Percentiles rank a stretch among this genome's conserved stretches.
Evolutionary conservation across 35 echinoderm and acorn worm species (phyloP).

Genomic region (Ophioderma brevispina): DNA sequence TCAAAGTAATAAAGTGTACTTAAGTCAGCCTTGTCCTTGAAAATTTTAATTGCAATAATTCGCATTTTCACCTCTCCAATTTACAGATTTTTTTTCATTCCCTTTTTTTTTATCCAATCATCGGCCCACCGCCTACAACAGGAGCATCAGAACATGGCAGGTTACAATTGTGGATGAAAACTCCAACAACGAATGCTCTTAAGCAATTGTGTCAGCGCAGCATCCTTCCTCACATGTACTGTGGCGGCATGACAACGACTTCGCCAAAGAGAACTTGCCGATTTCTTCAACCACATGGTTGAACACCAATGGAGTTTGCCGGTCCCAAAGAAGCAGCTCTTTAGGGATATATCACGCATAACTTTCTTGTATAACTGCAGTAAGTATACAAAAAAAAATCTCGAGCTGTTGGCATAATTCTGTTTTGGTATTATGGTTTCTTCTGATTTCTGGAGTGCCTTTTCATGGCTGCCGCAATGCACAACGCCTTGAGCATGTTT

Average conservation of each 20-base stretch:
- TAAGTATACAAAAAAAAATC: too few species aligned
- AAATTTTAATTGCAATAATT: too few species aligned
- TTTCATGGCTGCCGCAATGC: too few species aligned
- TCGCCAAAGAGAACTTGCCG: conserved; percentile 68
- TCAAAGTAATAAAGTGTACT: too few species aligned
- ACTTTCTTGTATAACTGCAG: conserved; percentile 81
- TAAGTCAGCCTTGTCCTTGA: too few species aligned
- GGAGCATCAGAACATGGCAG: conserved; percentile 80
- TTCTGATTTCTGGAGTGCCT: too few species aligned
- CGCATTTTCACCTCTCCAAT: too few species aligned
- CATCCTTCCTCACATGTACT: conserved; percentile 94
- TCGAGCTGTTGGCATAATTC: too few species aligned
- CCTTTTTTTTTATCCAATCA: too few species aligned
- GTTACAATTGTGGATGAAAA: conserved; percentile 93
- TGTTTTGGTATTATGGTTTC: too few species aligned
- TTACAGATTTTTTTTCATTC: too few species aligned
- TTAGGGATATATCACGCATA: conserved; percentile 77
- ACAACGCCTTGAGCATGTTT: too few species aligned
- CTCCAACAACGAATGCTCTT: conserved; percentile 80
- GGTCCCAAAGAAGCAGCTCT: conserved; percentile 78
- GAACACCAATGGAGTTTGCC: conserved; percentile 66
- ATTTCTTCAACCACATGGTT: conserved; percentile 77
- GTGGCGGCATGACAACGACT: conserved; percentile 82
- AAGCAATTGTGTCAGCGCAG: conserved; percentile 74
- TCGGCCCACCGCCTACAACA: conserved; percentile 63